Evolutionary conservation across 2,888 invertebrate genomes (phyloP).

Genomic region (Blera fallax): DNA sequence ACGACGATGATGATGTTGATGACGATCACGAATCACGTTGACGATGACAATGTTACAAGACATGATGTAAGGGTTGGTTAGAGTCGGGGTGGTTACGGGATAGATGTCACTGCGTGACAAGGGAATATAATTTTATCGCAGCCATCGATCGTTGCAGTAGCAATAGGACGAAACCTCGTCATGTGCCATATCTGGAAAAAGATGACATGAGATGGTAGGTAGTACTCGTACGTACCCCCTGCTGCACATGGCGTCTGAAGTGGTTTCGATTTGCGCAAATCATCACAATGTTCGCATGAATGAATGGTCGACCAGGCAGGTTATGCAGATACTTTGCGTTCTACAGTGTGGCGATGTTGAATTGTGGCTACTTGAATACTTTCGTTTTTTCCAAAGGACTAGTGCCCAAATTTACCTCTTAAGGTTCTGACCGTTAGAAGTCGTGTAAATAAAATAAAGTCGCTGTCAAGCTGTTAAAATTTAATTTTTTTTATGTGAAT

Average conservation of each 20-base stretch:
- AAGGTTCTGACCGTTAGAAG: background rate
- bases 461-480: background rate
- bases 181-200: background rate
- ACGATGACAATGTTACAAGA: background rate
- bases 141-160: constrained; percentile 5
- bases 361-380: background rate
- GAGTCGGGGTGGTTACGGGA: background rate
- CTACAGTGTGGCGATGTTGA: background rate
- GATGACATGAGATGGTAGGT: background rate
- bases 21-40: background rate
- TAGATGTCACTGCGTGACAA: constrained; percentile 9
- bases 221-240: too few relatives aligned
- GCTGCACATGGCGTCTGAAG: too few relatives aligned
- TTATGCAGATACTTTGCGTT: constrained; percentile 21
- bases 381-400: background rate
- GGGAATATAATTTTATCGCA: background rate
- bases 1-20: background rate
- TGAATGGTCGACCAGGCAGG: constrained; percentile 9
- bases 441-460: background rate
- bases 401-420: background rate
- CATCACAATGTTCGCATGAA: constrained; percentile 40
- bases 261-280: constrained; percentile 63
- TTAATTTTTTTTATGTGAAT: background rate
- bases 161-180: background rate
- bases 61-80: constrained; percentile 2